Percentiles rank a stretch among this genome's conserved stretches.
These are phyloP conservation scores for Nephrotoma flavescens DNA, from an alignment of 2,888 invertebrate species.

Conservation along the genomic window DNA sequence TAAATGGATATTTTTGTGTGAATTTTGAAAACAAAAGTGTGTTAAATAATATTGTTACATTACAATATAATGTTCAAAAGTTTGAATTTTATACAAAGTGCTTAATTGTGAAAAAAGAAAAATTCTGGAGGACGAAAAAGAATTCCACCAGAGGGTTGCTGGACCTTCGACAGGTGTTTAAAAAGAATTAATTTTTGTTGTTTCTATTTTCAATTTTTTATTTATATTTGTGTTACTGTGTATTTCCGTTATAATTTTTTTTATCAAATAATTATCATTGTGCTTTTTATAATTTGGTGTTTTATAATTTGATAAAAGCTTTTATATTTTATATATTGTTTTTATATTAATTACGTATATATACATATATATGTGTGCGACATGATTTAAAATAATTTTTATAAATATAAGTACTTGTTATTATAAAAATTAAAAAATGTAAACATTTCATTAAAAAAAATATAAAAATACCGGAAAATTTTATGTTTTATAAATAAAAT, in stretches of 20 bases:
- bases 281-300: background rate
- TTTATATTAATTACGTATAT: background rate
- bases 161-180: slow-evolving; percentile 27
- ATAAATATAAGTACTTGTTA: background rate
- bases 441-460: background rate
- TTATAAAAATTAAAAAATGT: background rate
- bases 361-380: background rate
- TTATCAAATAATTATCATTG: background rate
- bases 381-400: background rate
- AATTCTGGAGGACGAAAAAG: slow-evolving; percentile 26
- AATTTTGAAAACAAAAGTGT: background rate
- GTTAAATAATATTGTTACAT: background rate
- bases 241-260: slow-evolving; percentile 13
- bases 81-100: background rate
- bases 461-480: background rate
- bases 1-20: background rate
- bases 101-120: slow-evolving; percentile 1
- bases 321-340: background rate
- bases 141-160: slow-evolving; percentile 22
- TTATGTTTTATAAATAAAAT: background rate
- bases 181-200: background rate
- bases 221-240: slow-evolving; percentile 3
- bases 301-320: background rate
- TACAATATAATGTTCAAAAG: background rate
- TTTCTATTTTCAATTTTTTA: slow-evolving; percentile 10